These are phyloP conservation scores for Murina feae DNA, from an alignment of 2,113 vertebrate species.

Conservation along the genomic window DNA sequence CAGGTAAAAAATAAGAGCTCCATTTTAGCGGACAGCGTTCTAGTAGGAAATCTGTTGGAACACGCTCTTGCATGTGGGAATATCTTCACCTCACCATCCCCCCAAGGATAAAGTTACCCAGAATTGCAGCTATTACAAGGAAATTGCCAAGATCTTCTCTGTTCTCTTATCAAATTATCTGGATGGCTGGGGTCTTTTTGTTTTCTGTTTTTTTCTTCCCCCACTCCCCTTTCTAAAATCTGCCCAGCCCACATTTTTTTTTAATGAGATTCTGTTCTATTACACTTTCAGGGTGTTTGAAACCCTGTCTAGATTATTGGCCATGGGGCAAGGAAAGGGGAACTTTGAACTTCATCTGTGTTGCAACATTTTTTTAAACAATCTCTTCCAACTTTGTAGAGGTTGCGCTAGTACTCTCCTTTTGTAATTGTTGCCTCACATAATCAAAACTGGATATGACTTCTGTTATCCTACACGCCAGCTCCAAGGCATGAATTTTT, in stretches of 20 bases:
- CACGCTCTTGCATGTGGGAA: slow-evolving; percentile 50
- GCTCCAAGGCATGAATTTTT: not conserved
- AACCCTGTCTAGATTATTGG: slow-evolving; percentile 53
- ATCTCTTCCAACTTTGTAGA: slow-evolving; percentile 5
- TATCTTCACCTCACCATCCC: slow-evolving; percentile 60
- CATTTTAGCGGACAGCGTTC: slow-evolving; percentile 11
- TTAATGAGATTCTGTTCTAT: slow-evolving; percentile 36
- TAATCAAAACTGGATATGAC: not conserved
- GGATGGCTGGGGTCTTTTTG: not conserved
- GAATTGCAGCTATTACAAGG: slow-evolving; percentile 73
- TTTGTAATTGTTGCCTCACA: not conserved
- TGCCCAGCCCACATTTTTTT: slow-evolving; percentile 47
- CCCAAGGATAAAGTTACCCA: slow-evolving; percentile 70
- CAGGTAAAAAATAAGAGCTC: slow-evolving; percentile 44
- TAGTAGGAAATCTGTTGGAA: slow-evolving; percentile 44
- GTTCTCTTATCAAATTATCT: slow-evolving; percentile 75
- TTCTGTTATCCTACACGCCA: not conserved
- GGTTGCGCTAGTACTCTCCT: not conserved
- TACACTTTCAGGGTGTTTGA: slow-evolving; percentile 56
- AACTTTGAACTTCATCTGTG: slow-evolving; percentile 60
- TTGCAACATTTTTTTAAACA: slow-evolving; percentile 46
- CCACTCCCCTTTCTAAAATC: slow-evolving; percentile 50
- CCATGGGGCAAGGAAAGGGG: slow-evolving; percentile 6
- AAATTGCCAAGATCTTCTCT: slow-evolving; percentile 72
- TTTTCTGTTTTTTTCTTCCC: not conserved